phyloP scores from a whole-genome alignment of 2,888 invertebrate species.

The Megaustenia siamemsis region DNA sequence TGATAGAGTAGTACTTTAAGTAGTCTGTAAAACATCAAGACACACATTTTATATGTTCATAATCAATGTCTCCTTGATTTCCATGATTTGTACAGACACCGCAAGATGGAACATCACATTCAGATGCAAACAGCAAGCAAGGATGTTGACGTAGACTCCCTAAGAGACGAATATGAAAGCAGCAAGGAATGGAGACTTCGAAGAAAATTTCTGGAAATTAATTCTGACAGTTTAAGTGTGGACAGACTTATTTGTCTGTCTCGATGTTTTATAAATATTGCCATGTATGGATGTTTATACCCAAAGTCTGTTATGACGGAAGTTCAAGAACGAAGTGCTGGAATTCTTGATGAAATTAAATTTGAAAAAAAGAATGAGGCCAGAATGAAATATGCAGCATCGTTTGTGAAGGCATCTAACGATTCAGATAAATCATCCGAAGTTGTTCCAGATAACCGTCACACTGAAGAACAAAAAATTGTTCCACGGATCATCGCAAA shows the following conservation, averaged over 20 bases:
- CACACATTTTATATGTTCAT: neutral
- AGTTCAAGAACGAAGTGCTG: slow-evolving; percentile 87
- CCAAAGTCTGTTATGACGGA: slow-evolving; percentile 89
- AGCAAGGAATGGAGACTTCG: slow-evolving; percentile 94
- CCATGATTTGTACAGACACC: neutral
- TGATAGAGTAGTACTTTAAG: no score
- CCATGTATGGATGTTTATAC: slow-evolving; percentile 83
- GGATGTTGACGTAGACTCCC: slow-evolving; percentile 62
- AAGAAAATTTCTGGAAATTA: slow-evolving; percentile 88
- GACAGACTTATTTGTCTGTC: slow-evolving; percentile 91
- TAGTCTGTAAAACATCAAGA: no score
- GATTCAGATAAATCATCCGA: neutral
- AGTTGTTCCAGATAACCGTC: neutral
- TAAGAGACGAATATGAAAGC: slow-evolving; percentile 84
- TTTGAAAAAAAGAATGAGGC: slow-evolving; percentile 84
- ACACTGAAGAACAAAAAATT: neutral
- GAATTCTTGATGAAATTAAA: slow-evolving; percentile 82
- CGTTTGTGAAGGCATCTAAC: slow-evolving; percentile 64
- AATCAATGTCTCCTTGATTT: neutral
- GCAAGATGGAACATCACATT: neutral
- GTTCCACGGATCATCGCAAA: neutral
- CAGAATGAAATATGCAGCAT: slow-evolving; percentile 60
- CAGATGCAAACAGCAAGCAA: no score
- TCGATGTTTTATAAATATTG: slow-evolving; percentile 86
- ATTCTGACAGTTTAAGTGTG: slow-evolving; percentile 88